Evolutionary conservation across 2,888 invertebrate genomes (phyloP), one percentile per base, ranked within the genome.

Genomic region (Coenonympha arcania): DNA sequence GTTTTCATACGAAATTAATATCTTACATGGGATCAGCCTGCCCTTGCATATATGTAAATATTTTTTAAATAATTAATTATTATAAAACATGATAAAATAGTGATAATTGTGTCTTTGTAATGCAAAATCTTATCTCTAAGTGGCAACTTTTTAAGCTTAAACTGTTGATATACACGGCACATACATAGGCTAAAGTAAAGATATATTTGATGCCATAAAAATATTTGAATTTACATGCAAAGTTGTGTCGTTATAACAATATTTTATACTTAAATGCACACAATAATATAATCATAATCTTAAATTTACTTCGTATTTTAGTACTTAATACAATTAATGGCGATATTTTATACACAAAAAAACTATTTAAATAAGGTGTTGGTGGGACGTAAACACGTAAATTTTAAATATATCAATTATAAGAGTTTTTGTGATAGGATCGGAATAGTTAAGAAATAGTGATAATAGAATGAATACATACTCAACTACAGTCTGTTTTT

Each of bases 351-450:
- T 44, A 44, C 44, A 44, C 44, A 44, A 44, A 34, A 11, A n/a
- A 5, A 15, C 11, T 11, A 33, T 13, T 24, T 15, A 26, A 19
- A 34, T 33, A 34, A 43, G 30, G 37, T 39, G 51, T 55, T 59
- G 65, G 65, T 65, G 65, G 65, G 65, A 63, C 58, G 24, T 41
- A 30, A 43, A 63, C 58, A 39, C 44, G 24, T 40, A 31, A 34
- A 24, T 44, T 34, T 28, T 41, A 19, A 41, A 41, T 28, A 41
- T 28, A 28, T 41, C 6, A 41, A 19, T 28, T 11, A 18, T 33
- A 30, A 18, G 11, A 28, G 9, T 24, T 40, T 16, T 40, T 41
- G 28, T 41, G 41, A 41, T 41, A 26, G 11, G 26, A 5, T 26
- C 16, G 26, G 16, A 6, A 20, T 6, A n/a, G n/a, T n/a, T n/a